Evolutionary conservation across 1,140 invertebrate genomes (phyloP), one percentile per base, ranked within the genome.

Genomic region (Magallana gigas): DNA sequence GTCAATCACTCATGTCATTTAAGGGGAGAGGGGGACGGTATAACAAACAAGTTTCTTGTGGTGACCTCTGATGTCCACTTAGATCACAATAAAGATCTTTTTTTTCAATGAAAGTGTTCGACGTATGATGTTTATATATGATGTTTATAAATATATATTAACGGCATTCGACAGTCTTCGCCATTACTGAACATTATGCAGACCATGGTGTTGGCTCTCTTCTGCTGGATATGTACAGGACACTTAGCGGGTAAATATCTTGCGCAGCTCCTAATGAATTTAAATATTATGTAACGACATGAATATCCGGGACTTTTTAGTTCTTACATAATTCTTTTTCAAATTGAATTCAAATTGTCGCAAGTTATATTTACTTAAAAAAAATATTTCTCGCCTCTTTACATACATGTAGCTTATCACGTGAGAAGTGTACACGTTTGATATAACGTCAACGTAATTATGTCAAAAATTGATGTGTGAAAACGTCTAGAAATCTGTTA

Each of bases 41-140:
- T 48, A 48, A 48, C 36, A 48, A 48, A 48, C 36, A 48, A 48
- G 3, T 48, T 48, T 76, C 36, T 29, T 23, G 18, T 76, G 23
- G 29, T 76, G 11, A 76, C 68, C 23, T 76, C 36, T 76, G 23
- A 76, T 76, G 68, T 18, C 23, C 23, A 18, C 68, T 76, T 36
- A 76, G 8, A 76, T 12, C 23, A 76, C 68, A 29, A 76, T 23
- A 76, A 76, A 36, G 23, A 76, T 76, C 7, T 76, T 29, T 76
- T 76, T 71, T 18, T 76, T 76, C 36, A 76, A 29, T 76, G 68
- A 76, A 76, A 76, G 23, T 62, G n/a, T 62, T n/a, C 14, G 60
- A 48, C 36, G 3, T 48, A 48, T 48, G 36, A 48, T 48, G 36
- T 48, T 2, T 48, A 48, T 62, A 62, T 62, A 16, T 62, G 60